Evolutionary conservation across 2,888 invertebrate species (phyloP), one percentile per base, ranked within the genome.

Genomic region (Acleris emargana): DNA sequence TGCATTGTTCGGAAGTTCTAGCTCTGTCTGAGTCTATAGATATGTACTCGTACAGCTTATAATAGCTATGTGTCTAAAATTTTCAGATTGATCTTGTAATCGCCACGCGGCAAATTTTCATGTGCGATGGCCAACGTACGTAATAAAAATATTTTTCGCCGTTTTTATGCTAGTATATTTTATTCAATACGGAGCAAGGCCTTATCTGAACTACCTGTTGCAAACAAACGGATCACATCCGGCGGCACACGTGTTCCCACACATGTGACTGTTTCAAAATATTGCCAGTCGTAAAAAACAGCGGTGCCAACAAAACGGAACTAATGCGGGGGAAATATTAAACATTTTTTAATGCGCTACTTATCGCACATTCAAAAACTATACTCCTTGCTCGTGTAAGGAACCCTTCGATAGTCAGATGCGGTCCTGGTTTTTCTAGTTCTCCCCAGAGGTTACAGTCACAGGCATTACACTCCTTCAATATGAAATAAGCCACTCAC

Each of bases 201-300:
- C 62, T 71, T 71, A 71, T 70, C 71, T 71, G 58, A 60, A 64
- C 67, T 69, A 68, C 70, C 68, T 70, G 71, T 71, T 69, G 68
- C 60, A 61, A 66, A 66, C 66, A 66, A 66, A 66, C 61, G 25
- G 55, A 55, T 32, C 81, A 76, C 77, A 78, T 76, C 76, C 67
- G 18, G 16, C 28, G 13, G 17, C 51, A 63, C 78, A 79, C 79
- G 80, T 79, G 80, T 73, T 67, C 58, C 59, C 61, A 42, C 51
- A 61, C 60, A 61, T 51, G 66, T 55, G 66, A 57, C 60, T 71
- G 73, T 77, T 81, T 80, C 81, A 78, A 81, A 82, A 82, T 79
- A 81, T 73, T 69, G 70, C 71, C 69, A 73, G 67, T 74, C 74
- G 76, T 79, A 75, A 80, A 80, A 76, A 70, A 54, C 58, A 67